Conservation (phyloP, 2,113 vertebrate species). For the Microcebus murinus region DNA sequence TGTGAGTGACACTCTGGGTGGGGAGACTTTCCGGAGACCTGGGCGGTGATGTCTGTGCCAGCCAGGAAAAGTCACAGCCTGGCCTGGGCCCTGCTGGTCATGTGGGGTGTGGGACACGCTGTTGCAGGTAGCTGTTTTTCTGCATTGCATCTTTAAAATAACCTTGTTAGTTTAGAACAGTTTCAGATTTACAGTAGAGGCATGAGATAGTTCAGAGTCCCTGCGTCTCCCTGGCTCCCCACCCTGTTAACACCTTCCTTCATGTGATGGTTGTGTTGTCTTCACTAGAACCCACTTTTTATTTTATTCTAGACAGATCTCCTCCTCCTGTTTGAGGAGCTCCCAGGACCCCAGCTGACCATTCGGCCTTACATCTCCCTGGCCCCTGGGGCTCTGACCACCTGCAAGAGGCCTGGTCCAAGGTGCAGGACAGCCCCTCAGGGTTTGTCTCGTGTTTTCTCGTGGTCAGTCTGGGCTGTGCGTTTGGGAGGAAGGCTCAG, state of each 20-base stretch:
- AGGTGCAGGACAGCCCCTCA: too few relatives aligned
- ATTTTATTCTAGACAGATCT: not conserved
- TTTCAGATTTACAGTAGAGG: not conserved
- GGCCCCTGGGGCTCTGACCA: not conserved
- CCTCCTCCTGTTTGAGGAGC: not conserved
- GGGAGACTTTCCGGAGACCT: slow-evolving; percentile 1
- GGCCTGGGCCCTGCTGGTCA: too few relatives aligned
- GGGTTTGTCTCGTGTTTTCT: not conserved
- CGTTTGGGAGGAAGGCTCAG: not conserved
- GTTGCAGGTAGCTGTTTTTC: not conserved
- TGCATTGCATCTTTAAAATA: not conserved
- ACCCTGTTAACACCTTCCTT: not conserved
- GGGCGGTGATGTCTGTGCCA: not conserved
- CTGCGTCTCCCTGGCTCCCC: not conserved
- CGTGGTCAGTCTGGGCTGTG: not conserved
- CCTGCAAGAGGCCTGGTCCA: not conserved
- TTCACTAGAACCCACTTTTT: not conserved
- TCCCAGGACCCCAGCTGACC: not conserved
- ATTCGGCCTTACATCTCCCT: not conserved
- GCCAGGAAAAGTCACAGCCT: not conserved
- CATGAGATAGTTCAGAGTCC: not conserved
- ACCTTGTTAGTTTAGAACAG: not conserved
- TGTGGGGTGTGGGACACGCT: not conserved
- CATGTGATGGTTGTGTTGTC: too few relatives aligned
- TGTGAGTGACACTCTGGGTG: not conserved